These are phyloP conservation scores for Pipistrellus pygmaeus DNA, from an alignment of 2,797 vertebrate genomes.

Conservation along the genomic window DNA sequence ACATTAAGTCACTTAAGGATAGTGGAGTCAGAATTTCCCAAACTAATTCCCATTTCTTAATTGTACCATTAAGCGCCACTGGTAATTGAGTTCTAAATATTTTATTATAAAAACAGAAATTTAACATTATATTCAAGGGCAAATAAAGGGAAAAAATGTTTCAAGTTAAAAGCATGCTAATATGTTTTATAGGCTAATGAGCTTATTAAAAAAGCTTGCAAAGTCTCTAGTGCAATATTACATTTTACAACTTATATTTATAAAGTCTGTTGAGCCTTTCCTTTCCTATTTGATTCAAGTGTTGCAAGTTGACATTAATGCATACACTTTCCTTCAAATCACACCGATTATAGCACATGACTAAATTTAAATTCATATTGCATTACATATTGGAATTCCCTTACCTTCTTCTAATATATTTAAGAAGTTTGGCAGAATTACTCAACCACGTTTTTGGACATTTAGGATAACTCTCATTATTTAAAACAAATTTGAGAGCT, in stretches of 20 bases:
- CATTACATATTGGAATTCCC: neutral
- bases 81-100: constrained; percentile 39
- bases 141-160: constrained; percentile 8
- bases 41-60: constrained; percentile 7
- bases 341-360: neutral
- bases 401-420: constrained; percentile 22
- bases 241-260: neutral
- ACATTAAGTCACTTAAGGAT: constrained; percentile 51
- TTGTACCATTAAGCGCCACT: constrained; percentile 16
- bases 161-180: constrained; percentile 34
- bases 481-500: constrained; percentile 40
- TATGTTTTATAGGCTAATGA: constrained; percentile 8
- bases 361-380: constrained; percentile 60
- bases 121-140: constrained; percentile 44
- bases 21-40: constrained; percentile 43
- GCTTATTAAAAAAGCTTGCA: constrained; percentile 38
- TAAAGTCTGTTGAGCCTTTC: neutral
- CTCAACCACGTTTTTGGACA: neutral
- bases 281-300: constrained; percentile 47
- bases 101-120: constrained; percentile 25
- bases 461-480: constrained; percentile 60
- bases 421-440: constrained; percentile 33
- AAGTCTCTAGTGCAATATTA: constrained; percentile 32
- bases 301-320: neutral
- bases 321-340: constrained; percentile 12